These are phyloP conservation scores for Osedax frankpressi DNA, from an alignment of 2,888 invertebrate species.

Conservation along the genomic window DNA sequence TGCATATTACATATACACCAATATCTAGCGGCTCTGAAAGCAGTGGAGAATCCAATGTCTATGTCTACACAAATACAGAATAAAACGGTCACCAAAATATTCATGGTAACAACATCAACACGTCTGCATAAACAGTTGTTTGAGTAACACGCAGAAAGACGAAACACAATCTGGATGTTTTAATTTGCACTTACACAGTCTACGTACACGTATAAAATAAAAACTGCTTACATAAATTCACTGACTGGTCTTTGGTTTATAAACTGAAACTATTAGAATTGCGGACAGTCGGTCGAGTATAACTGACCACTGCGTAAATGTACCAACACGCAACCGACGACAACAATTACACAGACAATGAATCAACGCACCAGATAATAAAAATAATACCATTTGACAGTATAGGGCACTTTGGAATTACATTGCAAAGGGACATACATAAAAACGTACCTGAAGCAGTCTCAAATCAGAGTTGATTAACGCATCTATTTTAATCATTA, in stretches of 20 bases:
- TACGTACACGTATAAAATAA: not conserved
- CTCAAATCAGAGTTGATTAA: slow-evolving; percentile 2
- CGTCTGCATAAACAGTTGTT: slow-evolving; percentile 8
- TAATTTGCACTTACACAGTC: slow-evolving; percentile 7
- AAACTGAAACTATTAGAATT: slow-evolving; percentile 3
- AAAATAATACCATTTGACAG: slow-evolving; percentile 9
- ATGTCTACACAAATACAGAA: slow-evolving; percentile 8
- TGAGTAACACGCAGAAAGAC: slow-evolving; percentile 8
- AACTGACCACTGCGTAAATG: not conserved
- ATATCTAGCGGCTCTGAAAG: slow-evolving; percentile 6
- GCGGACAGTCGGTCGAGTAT: not conserved
- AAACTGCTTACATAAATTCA: not conserved
- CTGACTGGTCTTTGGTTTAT: not conserved
- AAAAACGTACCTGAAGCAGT: slow-evolving; percentile 8
- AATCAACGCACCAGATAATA: not conserved
- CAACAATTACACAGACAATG: slow-evolving; percentile 6
- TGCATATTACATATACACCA: slow-evolving; percentile 2
- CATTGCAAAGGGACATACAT: not conserved
- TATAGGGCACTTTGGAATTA: slow-evolving; percentile 3
- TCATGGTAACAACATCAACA: slow-evolving; percentile 2
- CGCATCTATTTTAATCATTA: slow-evolving; percentile 1
- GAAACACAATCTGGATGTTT: slow-evolving; percentile 8
- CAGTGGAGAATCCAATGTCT: slow-evolving; percentile 2
- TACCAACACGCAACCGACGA: slow-evolving; percentile 2
- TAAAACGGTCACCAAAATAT: slow-evolving; percentile 5